phyloP scores from a whole-genome alignment of 1,140 invertebrate species.

The Aphaenogaster rudis region DNA sequence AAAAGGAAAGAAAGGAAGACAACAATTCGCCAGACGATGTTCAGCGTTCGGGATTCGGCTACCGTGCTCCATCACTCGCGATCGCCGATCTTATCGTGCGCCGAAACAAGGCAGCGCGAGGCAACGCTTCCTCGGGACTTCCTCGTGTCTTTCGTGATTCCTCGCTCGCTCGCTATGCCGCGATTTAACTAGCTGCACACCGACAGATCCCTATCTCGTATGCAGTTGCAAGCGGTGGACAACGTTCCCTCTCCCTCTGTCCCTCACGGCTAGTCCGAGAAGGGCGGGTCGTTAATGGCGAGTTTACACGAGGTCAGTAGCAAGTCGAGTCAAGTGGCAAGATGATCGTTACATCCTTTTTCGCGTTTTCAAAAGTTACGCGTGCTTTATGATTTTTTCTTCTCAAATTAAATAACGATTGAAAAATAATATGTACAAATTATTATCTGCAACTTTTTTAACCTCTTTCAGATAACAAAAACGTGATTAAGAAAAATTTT shows the following conservation, averaged over 20 bases:
- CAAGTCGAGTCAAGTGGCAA: constrained; percentile 25
- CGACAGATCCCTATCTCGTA: constrained; percentile 67
- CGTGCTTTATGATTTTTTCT: neutral
- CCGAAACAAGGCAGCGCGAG: constrained; percentile 31
- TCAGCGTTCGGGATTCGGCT: constrained; percentile 68
- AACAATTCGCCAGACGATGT: constrained; percentile 36
- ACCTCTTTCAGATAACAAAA: neutral
- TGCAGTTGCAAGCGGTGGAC: constrained; percentile 60
- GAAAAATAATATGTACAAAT: neutral
- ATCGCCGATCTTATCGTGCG: constrained; percentile 70
- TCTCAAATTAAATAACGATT: neutral
- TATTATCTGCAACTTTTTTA: neutral
- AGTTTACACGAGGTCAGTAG: constrained; percentile 47
- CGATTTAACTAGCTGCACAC: constrained; percentile 73
- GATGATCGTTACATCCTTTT: constrained; percentile 21
- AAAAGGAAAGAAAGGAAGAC: neutral
- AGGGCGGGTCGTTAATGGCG: constrained; percentile 36
- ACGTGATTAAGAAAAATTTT: neutral
- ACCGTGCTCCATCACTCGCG: constrained; percentile 69
- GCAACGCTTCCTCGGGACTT: constrained; percentile 41
- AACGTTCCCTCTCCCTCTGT: constrained; percentile 21
- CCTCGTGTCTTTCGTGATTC: constrained; percentile 43
- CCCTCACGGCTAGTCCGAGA: neutral
- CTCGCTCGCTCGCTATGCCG: neutral
- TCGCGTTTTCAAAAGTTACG: neutral